A percentile compares a stretch with the other conserved stretches of the same genome.
phyloP scores from a whole-genome alignment of 2,113 vertebrate genomes.

The Hemiprocne comata region DNA sequence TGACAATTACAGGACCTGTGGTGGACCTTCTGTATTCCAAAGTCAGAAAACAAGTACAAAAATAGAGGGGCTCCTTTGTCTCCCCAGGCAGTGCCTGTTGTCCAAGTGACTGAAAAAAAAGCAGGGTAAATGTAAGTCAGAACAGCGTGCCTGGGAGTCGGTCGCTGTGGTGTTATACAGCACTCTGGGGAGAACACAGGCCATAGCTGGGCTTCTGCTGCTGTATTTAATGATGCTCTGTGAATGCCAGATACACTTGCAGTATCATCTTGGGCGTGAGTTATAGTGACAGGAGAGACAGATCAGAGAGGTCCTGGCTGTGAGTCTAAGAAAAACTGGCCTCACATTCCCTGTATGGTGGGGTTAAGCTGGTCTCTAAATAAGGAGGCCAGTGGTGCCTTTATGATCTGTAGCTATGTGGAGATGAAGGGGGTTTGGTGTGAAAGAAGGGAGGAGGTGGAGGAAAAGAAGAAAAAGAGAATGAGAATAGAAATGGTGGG shows the following conservation, averaged over 20 bases:
- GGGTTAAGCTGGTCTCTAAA: not conserved
- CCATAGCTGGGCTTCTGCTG: not conserved
- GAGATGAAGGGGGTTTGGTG: not conserved
- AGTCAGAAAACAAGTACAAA: not conserved
- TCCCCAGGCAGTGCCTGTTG: not conserved
- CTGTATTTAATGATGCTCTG: not conserved
- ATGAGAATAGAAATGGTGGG: not conserved
- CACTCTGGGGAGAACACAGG: not conserved
- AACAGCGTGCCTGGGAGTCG: rapidly evolving
- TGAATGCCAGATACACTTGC: not conserved
- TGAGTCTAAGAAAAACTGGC: not conserved
- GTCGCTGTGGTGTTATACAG: rapidly evolving
- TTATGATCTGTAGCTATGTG: not conserved
- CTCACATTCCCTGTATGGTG: not conserved
- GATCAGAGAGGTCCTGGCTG: not conserved
- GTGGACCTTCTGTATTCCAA: not conserved
- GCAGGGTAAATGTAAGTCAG: conserved; percentile 1
- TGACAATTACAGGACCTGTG: conserved; percentile 5
- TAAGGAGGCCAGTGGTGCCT: not conserved
- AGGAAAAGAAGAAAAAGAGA: not conserved
- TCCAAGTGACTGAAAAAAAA: not conserved
- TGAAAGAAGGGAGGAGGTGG: not conserved
- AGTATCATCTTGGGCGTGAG: not conserved
- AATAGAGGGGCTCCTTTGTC: not conserved
- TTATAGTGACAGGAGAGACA: not conserved